Percentiles rank a stretch among this genome's conserved stretches.
Evolutionary conservation across 2,797 vertebrate genomes (phyloP).

Genomic region (Enteromius radiatus): DNA sequence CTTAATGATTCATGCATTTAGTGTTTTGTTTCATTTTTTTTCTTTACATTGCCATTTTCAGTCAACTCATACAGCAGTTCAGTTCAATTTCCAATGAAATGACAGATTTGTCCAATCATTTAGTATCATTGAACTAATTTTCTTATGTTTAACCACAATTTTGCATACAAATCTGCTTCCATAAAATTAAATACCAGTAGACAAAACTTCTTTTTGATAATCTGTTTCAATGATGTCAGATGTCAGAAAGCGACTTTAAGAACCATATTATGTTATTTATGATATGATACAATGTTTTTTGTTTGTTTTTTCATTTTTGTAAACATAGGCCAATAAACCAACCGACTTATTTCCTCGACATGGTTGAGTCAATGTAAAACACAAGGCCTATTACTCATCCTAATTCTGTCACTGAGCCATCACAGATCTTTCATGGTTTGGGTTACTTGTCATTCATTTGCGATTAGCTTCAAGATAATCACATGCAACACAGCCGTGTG

Average conservation of each 20-base stretch:
- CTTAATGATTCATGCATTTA: background rate
- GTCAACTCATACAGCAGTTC: background rate
- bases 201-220: background rate
- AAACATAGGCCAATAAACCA: background rate
- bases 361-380: conserved; percentile 59
- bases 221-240: background rate
- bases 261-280: background rate
- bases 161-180: background rate
- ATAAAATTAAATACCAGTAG: background rate
- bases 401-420: conserved; percentile 76
- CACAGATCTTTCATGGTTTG: conserved; percentile 61
- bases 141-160: background rate
- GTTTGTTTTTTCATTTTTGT: background rate
- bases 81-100: background rate
- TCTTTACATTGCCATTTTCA: background rate
- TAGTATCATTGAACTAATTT: background rate
- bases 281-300: too few species aligned
- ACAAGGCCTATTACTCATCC: conserved; percentile 70
- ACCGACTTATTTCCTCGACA: conserved; percentile 31
- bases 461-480: conserved; percentile 36
- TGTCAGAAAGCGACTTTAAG: too few species aligned
- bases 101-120: background rate
- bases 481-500: conserved; percentile 5
- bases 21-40: background rate
- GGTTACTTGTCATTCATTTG: conserved; percentile 30